Evolutionary conservation across 2,113 vertebrate genomes (phyloP).

Genomic region (Falco punctatus): DNA sequence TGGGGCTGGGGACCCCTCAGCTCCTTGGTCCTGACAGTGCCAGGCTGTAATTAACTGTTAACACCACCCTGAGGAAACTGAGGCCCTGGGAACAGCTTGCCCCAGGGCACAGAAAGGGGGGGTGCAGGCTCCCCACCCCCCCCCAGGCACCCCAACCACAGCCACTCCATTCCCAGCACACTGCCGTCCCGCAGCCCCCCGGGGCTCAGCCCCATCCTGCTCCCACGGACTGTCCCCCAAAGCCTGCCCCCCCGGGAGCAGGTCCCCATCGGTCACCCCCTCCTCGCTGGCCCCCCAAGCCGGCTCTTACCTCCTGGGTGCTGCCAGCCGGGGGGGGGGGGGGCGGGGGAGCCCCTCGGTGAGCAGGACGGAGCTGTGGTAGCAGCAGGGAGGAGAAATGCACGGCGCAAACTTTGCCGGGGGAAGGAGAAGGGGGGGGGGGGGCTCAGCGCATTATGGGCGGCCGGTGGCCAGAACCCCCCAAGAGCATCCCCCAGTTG

Average conservation of each 20-base stretch:
- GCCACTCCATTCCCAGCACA: neutral
- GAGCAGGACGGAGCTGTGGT: neutral
- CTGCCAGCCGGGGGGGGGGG: neutral
- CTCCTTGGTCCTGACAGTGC: neutral
- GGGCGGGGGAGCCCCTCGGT: neutral
- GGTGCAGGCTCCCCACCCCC: neutral
- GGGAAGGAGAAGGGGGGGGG: neutral
- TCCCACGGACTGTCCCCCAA: neutral
- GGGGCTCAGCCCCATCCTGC: neutral
- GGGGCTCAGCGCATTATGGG: accelerated
- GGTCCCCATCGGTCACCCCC: neutral
- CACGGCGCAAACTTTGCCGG: neutral
- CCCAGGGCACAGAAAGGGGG: neutral
- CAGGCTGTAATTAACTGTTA: neutral
- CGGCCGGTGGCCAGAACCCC: neutral
- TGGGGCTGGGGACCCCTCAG: neutral
- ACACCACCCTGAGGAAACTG: neutral
- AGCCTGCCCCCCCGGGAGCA: neutral
- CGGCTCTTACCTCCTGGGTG: conserved; percentile 21
- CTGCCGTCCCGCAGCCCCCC: neutral
- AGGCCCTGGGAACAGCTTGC: neutral
- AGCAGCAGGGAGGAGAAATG: neutral
- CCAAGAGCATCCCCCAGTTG: neutral
- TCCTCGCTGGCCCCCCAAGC: neutral
- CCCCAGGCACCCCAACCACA: neutral